Base-by-base conservation (phyloP, 2,113 vertebrate genomes). In the Hemibagrus wyckioides region DNA sequence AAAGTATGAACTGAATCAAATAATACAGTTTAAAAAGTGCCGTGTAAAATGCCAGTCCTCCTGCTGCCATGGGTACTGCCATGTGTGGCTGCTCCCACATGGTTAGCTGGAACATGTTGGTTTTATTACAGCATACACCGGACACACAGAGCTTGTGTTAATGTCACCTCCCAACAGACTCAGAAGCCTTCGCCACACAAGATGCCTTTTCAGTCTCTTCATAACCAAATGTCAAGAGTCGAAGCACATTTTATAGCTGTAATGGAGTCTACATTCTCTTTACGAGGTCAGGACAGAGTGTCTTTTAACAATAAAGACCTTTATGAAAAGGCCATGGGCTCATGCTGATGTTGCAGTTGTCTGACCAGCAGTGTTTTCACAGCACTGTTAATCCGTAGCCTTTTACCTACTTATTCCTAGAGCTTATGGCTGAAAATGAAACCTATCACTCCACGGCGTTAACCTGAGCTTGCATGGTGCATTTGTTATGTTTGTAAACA, bases 161-260 rank as follows among this genome's bases (percentile, higher is more conserved):
- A 86, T 77, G 71, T 86, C 77, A 85, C 80, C 11, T 79, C 86
- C 80, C 69, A 14, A 50, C 50, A 71, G 85, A 54, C 65, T 21
- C 17, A 2, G n/a, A 75, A 65, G 69, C 71, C 23, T 76, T 83
- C 33, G 56, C 36, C 54, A 56, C n/a, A 69, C 28, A 48, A 67
- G 82, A 69, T 67, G 80, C 85, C 7, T 13, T 76, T 83, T 71
- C 30, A 15, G 33, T 30, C 81, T 36, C 77, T 41, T 48, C 48
- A 33, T 52, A 81, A 80, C 33, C 81, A 87, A 85, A 87, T 87
- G 86, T 87, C 89, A 87, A 39, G 83, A 61, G 76, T 39, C 36
- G 23, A 85, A 63, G 54, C 8, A 36, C 28, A 83, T 85, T 85
- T 81, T 73, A 54, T 75, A 61, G 79, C 57, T 83, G 69, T 85